Percentiles rank a stretch among this genome's conserved stretches.
These are phyloP conservation scores for Macropis europaea DNA, from an alignment of 2,888 invertebrate genomes.

Conservation along the genomic window DNA sequence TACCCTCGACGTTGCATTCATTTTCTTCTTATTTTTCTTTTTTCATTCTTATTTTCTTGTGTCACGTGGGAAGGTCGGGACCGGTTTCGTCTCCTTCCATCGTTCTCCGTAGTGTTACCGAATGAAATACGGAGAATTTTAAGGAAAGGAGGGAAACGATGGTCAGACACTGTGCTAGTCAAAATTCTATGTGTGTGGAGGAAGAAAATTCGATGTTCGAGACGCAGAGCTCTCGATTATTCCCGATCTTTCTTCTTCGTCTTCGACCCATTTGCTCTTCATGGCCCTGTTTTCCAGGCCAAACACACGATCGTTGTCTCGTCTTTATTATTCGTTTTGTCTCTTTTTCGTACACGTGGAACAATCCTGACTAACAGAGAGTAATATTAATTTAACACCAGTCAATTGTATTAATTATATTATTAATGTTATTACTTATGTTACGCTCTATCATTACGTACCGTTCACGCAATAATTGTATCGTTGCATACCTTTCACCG, in stretches of 20 bases:
- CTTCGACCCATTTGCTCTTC: not conserved
- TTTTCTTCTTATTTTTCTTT: not conserved
- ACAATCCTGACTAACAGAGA: constrained; percentile 68
- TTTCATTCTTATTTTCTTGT: constrained; percentile 26
- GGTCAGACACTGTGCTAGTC: constrained; percentile 71
- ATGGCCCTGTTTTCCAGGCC: not conserved
- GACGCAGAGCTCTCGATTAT: not conserved
- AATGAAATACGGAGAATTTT: too few species aligned
- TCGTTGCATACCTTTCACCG: constrained; percentile 70
- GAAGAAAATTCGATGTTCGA: constrained; percentile 29
- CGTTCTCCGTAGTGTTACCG: not conserved
- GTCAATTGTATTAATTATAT: constrained; percentile 68
- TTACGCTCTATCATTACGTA: constrained; percentile 67
- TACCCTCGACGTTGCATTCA: constrained; percentile 17
- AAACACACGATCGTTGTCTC: constrained; percentile 12
- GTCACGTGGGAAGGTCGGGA: constrained; percentile 33
- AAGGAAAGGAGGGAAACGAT: constrained; percentile 5
- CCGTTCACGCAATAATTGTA: constrained; percentile 73
- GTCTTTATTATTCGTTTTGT: constrained; percentile 41
- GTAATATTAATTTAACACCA: constrained; percentile 71
- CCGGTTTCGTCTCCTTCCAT: constrained; percentile 3
- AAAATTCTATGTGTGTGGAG: constrained; percentile 73
- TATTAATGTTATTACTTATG: constrained; percentile 68
- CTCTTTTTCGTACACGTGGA: constrained; percentile 63
- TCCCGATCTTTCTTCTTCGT: constrained; percentile 33